phyloP scores from a whole-genome alignment of 1,140 invertebrate species.

The Rhizoglyphus robini region DNA sequence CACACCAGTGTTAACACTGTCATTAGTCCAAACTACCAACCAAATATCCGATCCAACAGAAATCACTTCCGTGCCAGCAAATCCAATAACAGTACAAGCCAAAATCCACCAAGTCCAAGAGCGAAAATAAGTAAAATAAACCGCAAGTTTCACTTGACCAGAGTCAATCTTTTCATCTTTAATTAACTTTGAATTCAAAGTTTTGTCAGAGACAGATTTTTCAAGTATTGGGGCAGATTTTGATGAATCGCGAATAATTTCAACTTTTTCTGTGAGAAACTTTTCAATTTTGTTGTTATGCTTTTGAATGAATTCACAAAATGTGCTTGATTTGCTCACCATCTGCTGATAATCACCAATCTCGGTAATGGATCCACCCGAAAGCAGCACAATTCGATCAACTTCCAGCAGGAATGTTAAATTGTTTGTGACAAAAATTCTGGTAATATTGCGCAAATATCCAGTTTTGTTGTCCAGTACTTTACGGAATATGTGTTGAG shows the following conservation, averaged over 20 bases:
- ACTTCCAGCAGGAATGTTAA: background rate
- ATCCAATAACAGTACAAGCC: slow-evolving; percentile 23
- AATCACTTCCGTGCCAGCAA: slow-evolving; percentile 33
- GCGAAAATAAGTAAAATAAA: slow-evolving; percentile 51
- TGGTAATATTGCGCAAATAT: background rate
- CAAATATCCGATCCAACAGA: slow-evolving; percentile 82
- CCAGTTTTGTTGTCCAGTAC: background rate
- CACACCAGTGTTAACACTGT: too few species aligned
- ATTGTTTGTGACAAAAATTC: slow-evolving; percentile 4
- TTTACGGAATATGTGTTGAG: slow-evolving; percentile 28
- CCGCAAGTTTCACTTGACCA: slow-evolving; percentile 70
- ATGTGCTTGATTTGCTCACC: slow-evolving; percentile 26
- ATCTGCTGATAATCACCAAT: slow-evolving; percentile 33
- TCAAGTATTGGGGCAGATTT: background rate
- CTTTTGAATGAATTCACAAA: slow-evolving; percentile 50
- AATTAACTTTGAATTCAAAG: slow-evolving; percentile 42
- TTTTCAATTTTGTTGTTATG: slow-evolving; percentile 53
- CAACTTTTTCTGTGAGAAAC: background rate
- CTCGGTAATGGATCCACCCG: slow-evolving; percentile 31
- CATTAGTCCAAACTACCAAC: slow-evolving; percentile 51
- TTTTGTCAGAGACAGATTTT: slow-evolving; percentile 36
- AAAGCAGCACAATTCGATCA: slow-evolving; percentile 32
- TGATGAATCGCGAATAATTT: background rate
- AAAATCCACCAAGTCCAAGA: slow-evolving; percentile 22
- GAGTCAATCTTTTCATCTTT: slow-evolving; percentile 49